These are phyloP conservation scores for Drosophila rellima DNA, from an alignment of 2,888 invertebrate species.

Conservation along the genomic window DNA sequence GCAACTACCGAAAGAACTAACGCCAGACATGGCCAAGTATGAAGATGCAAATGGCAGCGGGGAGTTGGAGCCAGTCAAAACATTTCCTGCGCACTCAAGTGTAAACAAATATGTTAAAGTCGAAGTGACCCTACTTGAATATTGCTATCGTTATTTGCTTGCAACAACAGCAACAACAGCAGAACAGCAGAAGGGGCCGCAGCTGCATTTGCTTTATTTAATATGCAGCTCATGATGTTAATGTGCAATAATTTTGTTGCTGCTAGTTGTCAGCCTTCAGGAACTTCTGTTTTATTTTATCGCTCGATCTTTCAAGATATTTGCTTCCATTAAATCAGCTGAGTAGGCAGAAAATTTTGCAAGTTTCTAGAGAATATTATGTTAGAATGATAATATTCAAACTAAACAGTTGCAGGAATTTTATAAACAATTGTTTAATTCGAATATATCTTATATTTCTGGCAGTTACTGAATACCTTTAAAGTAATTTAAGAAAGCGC, in stretches of 20 bases:
- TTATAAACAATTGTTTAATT: not conserved
- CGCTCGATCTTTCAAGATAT: slow-evolving; percentile 4
- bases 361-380: not conserved
- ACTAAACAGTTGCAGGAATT: not conserved
- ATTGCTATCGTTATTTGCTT: slow-evolving; percentile 25
- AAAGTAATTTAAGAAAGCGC: not conserved
- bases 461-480: not conserved
- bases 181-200: slow-evolving; percentile 1
- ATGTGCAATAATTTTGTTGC: slow-evolving; percentile 31
- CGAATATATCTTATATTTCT: not conserved
- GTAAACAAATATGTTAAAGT: slow-evolving; percentile 48
- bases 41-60: slow-evolving; percentile 12
- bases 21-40: slow-evolving; percentile 12
- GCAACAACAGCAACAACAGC: not conserved
- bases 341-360: not conserved
- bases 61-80: slow-evolving; percentile 7
- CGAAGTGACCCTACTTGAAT: slow-evolving; percentile 33
- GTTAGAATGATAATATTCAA: not conserved
- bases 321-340: slow-evolving; percentile 3
- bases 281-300: slow-evolving; percentile 19
- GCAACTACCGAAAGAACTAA: slow-evolving; percentile 16
- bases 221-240: slow-evolving; percentile 39
- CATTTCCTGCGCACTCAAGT: slow-evolving; percentile 46
- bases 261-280: slow-evolving; percentile 11
- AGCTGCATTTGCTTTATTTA: slow-evolving; percentile 48